These are phyloP conservation scores for Sarcophilus harrisii DNA, from an alignment of 2,797 vertebrate genomes.

Conservation along the genomic window DNA sequence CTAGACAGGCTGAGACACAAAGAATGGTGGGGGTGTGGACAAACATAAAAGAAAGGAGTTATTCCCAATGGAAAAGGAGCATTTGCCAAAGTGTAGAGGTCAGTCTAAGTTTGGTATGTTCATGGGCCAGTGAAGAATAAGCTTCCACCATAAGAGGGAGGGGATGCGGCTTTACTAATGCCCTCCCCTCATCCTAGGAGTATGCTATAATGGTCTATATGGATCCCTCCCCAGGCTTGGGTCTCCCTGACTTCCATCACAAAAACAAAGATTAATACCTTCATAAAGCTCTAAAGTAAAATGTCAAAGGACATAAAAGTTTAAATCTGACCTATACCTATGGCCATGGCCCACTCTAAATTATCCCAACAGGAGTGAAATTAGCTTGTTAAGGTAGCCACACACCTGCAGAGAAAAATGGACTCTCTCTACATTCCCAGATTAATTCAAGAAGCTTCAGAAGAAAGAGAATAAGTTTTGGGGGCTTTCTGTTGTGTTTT, in stretches of 20 bases:
- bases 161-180: background rate
- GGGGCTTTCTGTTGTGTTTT: background rate
- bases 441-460: background rate
- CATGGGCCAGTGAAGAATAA: background rate
- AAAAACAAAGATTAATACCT: background rate
- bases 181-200: background rate
- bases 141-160: background rate
- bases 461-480: background rate
- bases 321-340: constrained; percentile 17
- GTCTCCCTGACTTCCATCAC: background rate
- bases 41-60: fast-evolving
- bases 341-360: background rate
- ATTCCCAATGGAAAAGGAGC: background rate
- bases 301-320: constrained; percentile 19
- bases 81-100: background rate
- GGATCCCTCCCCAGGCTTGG: background rate
- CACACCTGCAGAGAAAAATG: background rate
- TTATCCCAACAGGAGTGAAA: background rate
- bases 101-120: background rate
- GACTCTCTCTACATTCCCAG: too few relatives aligned
- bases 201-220: background rate
- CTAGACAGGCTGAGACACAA: background rate
- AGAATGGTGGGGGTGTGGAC: background rate
- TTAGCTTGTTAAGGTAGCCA: background rate
- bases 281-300: constrained; percentile 29